Evolutionary conservation across 2,113 vertebrate species (phyloP).

Genomic region (Grallaria varia): DNA sequence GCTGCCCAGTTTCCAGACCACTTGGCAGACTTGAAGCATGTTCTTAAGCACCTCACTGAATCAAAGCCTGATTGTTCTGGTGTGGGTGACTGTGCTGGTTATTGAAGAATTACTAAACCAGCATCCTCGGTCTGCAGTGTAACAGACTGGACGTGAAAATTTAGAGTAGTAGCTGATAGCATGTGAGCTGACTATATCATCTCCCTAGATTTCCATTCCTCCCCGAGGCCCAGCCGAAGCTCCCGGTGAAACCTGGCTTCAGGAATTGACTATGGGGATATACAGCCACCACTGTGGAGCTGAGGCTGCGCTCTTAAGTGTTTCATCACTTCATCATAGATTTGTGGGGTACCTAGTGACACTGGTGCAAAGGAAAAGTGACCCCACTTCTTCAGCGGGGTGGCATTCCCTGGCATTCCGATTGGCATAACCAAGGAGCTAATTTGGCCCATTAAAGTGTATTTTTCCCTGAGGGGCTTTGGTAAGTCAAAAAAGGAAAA

Average conservation of each 20-base stretch:
- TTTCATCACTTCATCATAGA: constrained; percentile 39
- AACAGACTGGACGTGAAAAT: neutral
- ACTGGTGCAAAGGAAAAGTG: constrained; percentile 13
- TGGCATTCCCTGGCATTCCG: neutral
- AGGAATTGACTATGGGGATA: constrained; percentile 62
- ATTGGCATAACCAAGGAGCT: neutral
- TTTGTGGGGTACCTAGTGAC: constrained; percentile 36
- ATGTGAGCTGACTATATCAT: constrained; percentile 56
- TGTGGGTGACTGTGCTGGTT: constrained; percentile 32
- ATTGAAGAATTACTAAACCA: constrained; percentile 33
- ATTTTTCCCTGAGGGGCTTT: neutral
- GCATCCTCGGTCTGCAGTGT: neutral
- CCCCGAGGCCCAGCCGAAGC: neutral
- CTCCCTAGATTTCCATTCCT: constrained; percentile 25
- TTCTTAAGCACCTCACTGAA: constrained; percentile 19
- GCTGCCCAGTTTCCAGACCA: neutral
- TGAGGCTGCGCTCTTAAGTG: constrained; percentile 3
- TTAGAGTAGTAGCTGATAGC: constrained; percentile 54
- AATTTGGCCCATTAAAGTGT: neutral
- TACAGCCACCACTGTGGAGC: constrained; percentile 60
- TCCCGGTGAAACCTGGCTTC: constrained; percentile 53
- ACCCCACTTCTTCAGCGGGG: neutral
- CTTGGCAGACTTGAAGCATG: neutral
- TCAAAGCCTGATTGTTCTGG: neutral
- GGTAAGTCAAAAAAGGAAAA: neutral